phyloP scores from a whole-genome alignment of 2,888 invertebrate genomes.

The Acleris literana region DNA sequence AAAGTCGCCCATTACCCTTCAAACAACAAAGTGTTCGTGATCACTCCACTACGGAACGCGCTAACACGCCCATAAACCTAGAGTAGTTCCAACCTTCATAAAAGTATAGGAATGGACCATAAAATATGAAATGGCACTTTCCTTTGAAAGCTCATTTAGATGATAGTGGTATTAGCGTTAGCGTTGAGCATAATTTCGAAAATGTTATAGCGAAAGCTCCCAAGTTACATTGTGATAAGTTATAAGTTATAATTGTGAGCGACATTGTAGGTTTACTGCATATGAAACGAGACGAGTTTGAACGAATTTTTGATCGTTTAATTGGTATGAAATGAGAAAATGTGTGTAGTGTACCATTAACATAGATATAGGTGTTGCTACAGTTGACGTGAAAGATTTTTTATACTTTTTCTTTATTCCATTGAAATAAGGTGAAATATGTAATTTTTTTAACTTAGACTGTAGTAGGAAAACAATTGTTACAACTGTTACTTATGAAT shows the following conservation, averaged over 20 bases:
- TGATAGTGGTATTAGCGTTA: conserved; percentile 34
- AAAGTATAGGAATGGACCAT: conserved; percentile 38
- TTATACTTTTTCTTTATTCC: no score
- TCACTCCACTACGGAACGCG: conserved; percentile 22
- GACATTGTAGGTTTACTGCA: conserved; percentile 27
- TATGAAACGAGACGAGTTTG: conserved; percentile 11
- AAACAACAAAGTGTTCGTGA: conserved; percentile 30
- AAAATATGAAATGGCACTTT: conserved; percentile 38
- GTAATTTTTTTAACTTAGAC: no score
- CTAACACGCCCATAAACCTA: conserved; percentile 36
- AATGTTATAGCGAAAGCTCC: conserved; percentile 20
- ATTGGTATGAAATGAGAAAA: not conserved
- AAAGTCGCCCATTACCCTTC: conserved; percentile 21
- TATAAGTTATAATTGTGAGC: conserved; percentile 20
- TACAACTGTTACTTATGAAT: no score
- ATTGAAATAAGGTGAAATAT: no score
- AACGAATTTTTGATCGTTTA: conserved; percentile 8
- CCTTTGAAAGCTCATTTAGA: conserved; percentile 37
- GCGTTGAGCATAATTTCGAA: conserved; percentile 34
- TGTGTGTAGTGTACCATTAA: no score
- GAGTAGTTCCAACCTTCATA: conserved; percentile 38
- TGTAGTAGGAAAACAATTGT: no score
- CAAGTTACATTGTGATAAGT: conserved; percentile 22
- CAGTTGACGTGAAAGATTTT: no score
- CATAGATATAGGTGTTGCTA: no score